phyloP scores from a whole-genome alignment of 2,113 vertebrate genomes.

The Pimephales promelas region DNA sequence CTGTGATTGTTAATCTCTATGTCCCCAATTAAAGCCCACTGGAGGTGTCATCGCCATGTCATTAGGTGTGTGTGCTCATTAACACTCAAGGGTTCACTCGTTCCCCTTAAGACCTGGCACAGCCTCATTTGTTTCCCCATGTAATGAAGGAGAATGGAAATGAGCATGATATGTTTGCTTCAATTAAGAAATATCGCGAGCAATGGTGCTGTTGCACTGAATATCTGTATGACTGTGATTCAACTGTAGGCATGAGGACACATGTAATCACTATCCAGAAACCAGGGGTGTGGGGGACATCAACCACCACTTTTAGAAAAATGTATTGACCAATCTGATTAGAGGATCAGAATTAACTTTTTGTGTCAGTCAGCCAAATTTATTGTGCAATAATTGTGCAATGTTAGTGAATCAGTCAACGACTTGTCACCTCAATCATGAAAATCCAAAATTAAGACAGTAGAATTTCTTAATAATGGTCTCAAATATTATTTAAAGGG shows the following conservation, averaged over 20 bases:
- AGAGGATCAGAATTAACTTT: no score
- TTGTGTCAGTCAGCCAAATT: not conserved
- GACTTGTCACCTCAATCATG: not conserved
- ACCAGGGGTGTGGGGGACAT: not conserved
- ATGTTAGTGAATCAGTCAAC: not conserved
- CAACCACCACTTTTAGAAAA: not conserved
- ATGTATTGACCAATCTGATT: not conserved
- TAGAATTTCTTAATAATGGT: not conserved
- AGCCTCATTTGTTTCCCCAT: not conserved
- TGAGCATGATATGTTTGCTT: constrained; percentile 8
- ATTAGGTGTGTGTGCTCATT: constrained; percentile 47
- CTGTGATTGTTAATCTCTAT: constrained; percentile 44
- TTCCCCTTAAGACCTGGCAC: constrained; percentile 2
- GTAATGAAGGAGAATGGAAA: constrained; percentile 26
- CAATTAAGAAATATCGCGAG: not conserved
- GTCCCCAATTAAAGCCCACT: constrained; percentile 46
- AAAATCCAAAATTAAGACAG: no score
- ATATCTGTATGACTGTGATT: not conserved
- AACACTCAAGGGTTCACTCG: constrained; percentile 28
- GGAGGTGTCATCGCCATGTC: constrained; percentile 33
- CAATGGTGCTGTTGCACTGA: not conserved
- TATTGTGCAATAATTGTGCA: not conserved
- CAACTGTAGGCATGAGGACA: not conserved
- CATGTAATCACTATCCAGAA: not conserved
- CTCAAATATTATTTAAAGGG: not conserved